phyloP scores from a whole-genome alignment of 2,113 vertebrate species.

The Bubo scandiacus region DNA sequence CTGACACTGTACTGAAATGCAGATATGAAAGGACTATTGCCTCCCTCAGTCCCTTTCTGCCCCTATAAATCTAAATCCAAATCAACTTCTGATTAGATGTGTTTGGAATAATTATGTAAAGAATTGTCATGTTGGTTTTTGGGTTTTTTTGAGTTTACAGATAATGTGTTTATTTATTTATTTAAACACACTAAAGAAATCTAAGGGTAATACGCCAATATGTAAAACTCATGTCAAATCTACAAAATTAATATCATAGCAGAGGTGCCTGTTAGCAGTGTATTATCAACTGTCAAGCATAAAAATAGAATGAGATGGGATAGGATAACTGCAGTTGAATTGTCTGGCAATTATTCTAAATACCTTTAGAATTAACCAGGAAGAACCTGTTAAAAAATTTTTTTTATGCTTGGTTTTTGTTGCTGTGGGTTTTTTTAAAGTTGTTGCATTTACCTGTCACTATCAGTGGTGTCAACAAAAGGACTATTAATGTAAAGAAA shows the following conservation, averaged over 20 bases:
- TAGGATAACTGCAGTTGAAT: neutral
- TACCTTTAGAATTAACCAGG: neutral
- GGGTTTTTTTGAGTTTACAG: accelerated
- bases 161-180: neutral
- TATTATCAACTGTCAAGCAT: neutral
- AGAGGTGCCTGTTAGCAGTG: neutral
- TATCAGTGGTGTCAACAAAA: neutral
- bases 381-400: neutral
- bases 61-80: neutral
- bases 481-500: neutral
- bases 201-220: neutral
- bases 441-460: neutral
- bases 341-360: neutral
- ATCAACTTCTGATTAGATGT: accelerated
- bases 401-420: neutral
- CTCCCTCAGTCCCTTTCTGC: neutral
- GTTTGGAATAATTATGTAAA: neutral
- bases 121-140: neutral
- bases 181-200: neutral
- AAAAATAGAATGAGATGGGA: neutral
- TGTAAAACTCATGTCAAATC: neutral
- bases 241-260: neutral
- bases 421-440: neutral
- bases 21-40: neutral
- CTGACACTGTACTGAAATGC: neutral